These are phyloP conservation scores for Brachionus angularis DNA, from an alignment of 1,140 invertebrate species.

Conservation along the genomic window DNA sequence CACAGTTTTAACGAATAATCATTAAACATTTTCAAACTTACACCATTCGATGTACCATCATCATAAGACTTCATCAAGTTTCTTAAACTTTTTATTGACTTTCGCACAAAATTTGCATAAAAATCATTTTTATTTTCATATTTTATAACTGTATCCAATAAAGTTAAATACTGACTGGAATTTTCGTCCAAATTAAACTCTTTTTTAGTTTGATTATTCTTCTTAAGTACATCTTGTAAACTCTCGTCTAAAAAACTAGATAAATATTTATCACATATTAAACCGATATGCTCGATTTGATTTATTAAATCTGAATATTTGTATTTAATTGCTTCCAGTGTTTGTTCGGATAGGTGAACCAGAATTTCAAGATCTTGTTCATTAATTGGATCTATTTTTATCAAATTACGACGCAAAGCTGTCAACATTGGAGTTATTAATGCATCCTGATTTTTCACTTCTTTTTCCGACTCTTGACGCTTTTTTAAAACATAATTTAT, in stretches of 20 bases:
- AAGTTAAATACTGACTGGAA: neutral
- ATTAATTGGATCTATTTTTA: neutral
- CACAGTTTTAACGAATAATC: neutral
- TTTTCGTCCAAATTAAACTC: neutral
- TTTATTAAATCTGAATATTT: slow-evolving; percentile 4
- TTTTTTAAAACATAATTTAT: neutral
- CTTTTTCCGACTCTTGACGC: neutral
- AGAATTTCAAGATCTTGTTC: neutral
- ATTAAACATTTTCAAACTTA: neutral
- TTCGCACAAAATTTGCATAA: neutral
- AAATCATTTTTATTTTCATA: neutral
- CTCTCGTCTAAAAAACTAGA: neutral
- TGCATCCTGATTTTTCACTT: slow-evolving; percentile 4
- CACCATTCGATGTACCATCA: neutral
- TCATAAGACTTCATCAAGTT: neutral
- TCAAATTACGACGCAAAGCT: neutral
- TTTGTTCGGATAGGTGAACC: neutral
- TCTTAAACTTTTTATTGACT: neutral
- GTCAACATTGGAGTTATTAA: neutral
- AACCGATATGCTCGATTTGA: neutral
- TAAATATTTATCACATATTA: slow-evolving; percentile 9
- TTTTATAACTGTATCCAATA: neutral
- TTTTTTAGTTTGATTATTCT: neutral
- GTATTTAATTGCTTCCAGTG: neutral
- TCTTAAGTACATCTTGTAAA: neutral